A percentile compares a stretch with the other conserved stretches of the same genome.
Conservation (phyloP, 2,797 vertebrate species). For the Aldrovandia affinis region DNA sequence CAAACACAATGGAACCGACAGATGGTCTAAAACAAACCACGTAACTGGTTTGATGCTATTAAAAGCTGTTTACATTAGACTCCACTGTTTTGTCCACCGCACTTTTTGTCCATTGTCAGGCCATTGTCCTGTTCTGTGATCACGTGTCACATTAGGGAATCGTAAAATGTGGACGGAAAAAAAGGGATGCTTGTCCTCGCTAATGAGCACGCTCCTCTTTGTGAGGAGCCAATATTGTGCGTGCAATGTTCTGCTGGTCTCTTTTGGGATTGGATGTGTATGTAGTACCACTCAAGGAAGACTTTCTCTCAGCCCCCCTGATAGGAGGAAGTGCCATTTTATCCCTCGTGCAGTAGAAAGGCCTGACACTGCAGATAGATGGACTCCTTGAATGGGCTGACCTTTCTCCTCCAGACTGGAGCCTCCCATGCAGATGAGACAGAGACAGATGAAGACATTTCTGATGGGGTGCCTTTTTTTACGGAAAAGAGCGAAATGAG, state of each 20-base stretch:
- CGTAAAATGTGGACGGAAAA: not conserved
- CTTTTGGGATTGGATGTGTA: too few relatives aligned
- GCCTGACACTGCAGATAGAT: conserved; percentile 70
- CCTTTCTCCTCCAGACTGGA: conserved; percentile 67
- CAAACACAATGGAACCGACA: conserved; percentile 84
- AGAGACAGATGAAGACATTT: conserved; percentile 74
- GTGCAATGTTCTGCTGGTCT: too few relatives aligned
- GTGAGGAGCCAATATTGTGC: not conserved
- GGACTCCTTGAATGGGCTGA: conserved; percentile 67
- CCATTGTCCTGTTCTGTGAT: conserved; percentile 49
- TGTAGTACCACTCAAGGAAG: not conserved
- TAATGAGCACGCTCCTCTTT: conserved; percentile 10
- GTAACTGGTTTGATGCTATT: conserved; percentile 81
- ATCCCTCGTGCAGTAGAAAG: conserved; percentile 56
- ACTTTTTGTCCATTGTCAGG: conserved; percentile 68
- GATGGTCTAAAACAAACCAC: conserved; percentile 85
- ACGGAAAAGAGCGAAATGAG: conserved; percentile 65
- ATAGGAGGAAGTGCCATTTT: conserved; percentile 25
- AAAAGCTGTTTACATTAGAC: conserved; percentile 87
- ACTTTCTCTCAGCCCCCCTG: not conserved
- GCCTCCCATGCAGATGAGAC: conserved; percentile 73
- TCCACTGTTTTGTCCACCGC: conserved; percentile 75
- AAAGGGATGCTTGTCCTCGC: not conserved
- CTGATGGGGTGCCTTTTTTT: conserved; percentile 53
- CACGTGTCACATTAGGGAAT: conserved; percentile 46